Base-by-base conservation (phyloP, 2,888 invertebrate genomes). In the Pemphredon lugubris region DNA sequence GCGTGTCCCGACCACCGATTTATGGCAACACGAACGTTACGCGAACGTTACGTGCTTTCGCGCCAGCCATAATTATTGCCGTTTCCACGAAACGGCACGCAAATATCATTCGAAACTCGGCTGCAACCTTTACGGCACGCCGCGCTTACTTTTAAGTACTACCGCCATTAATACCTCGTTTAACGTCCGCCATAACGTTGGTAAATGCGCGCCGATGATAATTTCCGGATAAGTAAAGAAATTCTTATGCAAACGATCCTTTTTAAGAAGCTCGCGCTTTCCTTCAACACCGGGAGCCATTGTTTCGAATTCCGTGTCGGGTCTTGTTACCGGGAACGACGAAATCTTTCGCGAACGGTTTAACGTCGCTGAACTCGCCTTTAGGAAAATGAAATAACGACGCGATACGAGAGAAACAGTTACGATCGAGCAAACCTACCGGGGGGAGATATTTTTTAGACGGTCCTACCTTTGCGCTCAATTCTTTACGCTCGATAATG, bases 31-130 rank as follows among this genome's bases (percentile, higher is more conserved):
- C 44, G 48, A 67, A 23, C 37, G 23, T 21, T 45, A 64, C 76
- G 53, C 69, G 78, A 78, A 74, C 63, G 70, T 77, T 74, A 77
- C 77, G 64, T 77, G 74, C 69, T 73, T 65, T 73, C 69, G 79
- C 78, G 75, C 70, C 64, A 64, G 53, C 69, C 69, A 69, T 77
- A 77, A 77, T 77, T 73, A 77, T 77, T 65, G 65, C 48, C 58
- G 53, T 64, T 70, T 78, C 54, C 54, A 70, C 40, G 47, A 70
- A 60, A 73, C 48, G 50, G 57, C 77, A 66, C 53, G 69, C 60
- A 64, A 74, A 74, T 70, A 73, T 73, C 64, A 7, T 18, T 60
- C 34, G 51, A 50, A 58, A 51, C 45, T 26, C 26, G 59, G 9
- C 16, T 7, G 32, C 30, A 11, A 39, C 14, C 20, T 39, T 54